Conservation (phyloP, 2,888 invertebrate species). For the Nysson spinosus region DNA sequence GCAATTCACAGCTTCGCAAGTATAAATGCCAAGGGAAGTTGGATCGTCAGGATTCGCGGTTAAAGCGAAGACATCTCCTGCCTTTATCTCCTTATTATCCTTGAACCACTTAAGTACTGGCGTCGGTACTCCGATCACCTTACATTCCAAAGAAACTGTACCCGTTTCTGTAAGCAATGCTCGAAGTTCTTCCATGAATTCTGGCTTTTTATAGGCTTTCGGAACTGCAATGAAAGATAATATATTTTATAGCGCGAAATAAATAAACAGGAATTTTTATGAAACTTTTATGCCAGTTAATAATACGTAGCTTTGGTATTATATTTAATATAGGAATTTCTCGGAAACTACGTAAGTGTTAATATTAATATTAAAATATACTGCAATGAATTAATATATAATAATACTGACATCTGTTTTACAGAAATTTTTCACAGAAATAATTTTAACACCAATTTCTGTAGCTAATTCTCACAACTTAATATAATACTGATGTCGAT, state of each 20-base stretch:
- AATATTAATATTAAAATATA: too few species aligned
- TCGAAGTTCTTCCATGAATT: conserved; percentile 90
- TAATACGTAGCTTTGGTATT: background rate
- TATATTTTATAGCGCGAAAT: too few species aligned
- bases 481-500: too few species aligned
- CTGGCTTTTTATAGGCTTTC: conserved; percentile 92
- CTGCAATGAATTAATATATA: too few species aligned
- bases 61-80: conserved; percentile 92
- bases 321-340: too few species aligned
- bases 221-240: conserved; percentile 81
- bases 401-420: too few species aligned
- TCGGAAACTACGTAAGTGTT: too few species aligned
- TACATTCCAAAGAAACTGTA: conserved; percentile 93
- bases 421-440: too few species aligned
- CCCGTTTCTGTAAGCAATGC: conserved; percentile 92
- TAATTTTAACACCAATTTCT: too few species aligned
- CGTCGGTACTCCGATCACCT: conserved; percentile 94
- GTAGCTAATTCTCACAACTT: too few species aligned
- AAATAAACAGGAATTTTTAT: too few species aligned
- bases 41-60: conserved; percentile 91
- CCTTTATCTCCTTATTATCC: conserved; percentile 91
- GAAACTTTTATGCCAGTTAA: background rate
- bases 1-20: conserved; percentile 92
- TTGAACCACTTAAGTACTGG: conserved; percentile 88
- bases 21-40: conserved; percentile 91